Base-by-base conservation (phyloP, 1,140 invertebrate species). In the Caenorhabditis tropicalis region DNA sequence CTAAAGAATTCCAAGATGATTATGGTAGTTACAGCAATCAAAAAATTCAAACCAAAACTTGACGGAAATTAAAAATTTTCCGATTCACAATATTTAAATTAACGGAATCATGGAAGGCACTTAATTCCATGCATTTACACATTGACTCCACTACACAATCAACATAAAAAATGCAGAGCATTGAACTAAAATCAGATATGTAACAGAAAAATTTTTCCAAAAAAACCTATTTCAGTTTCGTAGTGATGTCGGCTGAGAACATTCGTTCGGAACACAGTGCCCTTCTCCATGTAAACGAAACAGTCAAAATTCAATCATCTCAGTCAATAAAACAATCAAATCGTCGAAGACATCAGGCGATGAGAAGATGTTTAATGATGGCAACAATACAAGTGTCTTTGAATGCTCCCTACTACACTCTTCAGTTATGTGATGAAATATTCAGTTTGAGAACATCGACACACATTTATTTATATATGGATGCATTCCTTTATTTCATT, bases 211-310 rank as follows among this genome's bases (percentile, higher is more conserved):
- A n/a, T n/a, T n/a, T n/a, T n/a, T n/a, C n/a, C n/a, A n/a, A n/a
- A 58, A 65, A 9, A 58, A 58, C 2, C n/a, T 10, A 16, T 74
- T 74, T 43, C 65, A 74, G 65, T 24, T 74, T 74, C 36, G 65
- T 74, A n/a, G 65, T 74, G 15, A 74, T 74, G 65, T 74, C 65
- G 0, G 65, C 65, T 43, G 65, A 74, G 24, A 74, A 74, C 36
- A 74, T 74, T 12, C 65, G 65, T 4, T 24, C 65, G 5, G 65
- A 74, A 27, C 5, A 74, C n/a, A 74, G 36, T 43, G 36, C 36
- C 96, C 58, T 94, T 94, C 86, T 95, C 94, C 89, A 95, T 94
- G 92, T 99, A 97, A 49, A 94, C 95, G 91, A 95, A 95, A 29
- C 96, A 96, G 91, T 98, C 5, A 74, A 74, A 27, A 74, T 74